phyloP scores from a whole-genome alignment of 1,140 invertebrate species.

The Drosophila tropicalis region DNA sequence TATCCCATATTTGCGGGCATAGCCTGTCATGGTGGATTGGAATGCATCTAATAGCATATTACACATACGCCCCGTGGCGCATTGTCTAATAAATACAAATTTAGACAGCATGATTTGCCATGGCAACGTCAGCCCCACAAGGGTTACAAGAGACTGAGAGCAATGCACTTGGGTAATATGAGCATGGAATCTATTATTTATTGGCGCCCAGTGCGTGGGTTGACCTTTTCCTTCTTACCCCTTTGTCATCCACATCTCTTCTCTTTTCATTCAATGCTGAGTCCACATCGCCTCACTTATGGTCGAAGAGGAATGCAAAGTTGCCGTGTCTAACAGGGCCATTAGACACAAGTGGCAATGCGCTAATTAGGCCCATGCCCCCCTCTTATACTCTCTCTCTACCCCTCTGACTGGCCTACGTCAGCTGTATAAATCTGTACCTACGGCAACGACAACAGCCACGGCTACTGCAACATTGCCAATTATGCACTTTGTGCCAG shows the following conservation, averaged over 20 bases:
- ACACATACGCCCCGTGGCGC: conserved; percentile 78
- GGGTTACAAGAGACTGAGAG: conserved; percentile 25
- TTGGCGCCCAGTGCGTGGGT: conserved; percentile 50
- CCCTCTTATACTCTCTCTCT: too few relatives aligned
- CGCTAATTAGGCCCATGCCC: conserved; percentile 68
- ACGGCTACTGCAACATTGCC: conserved; percentile 59
- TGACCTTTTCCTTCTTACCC: conserved; percentile 40
- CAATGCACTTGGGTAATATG: conserved; percentile 41
- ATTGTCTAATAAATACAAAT: conserved; percentile 78
- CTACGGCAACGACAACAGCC: conserved; percentile 26
- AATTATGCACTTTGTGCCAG: conserved; percentile 75
- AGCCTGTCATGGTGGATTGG: conserved; percentile 63
- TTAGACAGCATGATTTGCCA: conserved; percentile 72
- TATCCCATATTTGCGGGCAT: conserved; percentile 9
- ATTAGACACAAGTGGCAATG: conserved; percentile 80
- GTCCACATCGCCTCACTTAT: conserved; percentile 2
- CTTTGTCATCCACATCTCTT: neutral
- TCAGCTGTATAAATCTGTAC: conserved; percentile 64
- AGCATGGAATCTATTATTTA: conserved; percentile 66
- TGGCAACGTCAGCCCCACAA: conserved; percentile 23
- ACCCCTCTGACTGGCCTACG: neutral
- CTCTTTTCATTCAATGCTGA: neutral
- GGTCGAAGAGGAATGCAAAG: conserved; percentile 41
- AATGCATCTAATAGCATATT: conserved; percentile 78
- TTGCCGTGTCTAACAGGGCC: conserved; percentile 74